Evolutionary conservation across 2,888 invertebrate species (phyloP), one percentile per base, ranked within the genome.

Genomic region (Automeris io): DNA sequence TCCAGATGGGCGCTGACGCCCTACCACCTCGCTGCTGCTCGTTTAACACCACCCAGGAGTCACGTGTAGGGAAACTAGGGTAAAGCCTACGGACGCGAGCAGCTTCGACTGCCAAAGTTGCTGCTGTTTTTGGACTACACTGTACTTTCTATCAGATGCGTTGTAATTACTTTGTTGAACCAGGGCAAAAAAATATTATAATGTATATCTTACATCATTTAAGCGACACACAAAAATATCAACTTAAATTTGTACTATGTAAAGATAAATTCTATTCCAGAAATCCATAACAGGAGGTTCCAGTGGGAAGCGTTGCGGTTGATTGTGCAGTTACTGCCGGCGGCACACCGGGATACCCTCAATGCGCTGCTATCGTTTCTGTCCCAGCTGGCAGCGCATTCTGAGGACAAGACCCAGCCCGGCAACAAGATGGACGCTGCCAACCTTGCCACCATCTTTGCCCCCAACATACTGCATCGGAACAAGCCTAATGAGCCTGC

Each of bases 341-440:
- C 93, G 1, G 91, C 94, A 0, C 96, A 97, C 79, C 89, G 97
- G 33, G 97, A 98, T 85, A 98, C 97, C 0, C 90, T 98, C 16
- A 92, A 90, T 80, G 91, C 93, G 2, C 85, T 98, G 45, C 88
- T 98, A 26, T 90, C 90, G 54, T 97, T 98, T 80, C 90, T 97
- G 37, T 90, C 92, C 19, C 91, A 91, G 51, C 92, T 96, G 18
- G 92, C 94, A 0, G 87, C 89, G 41, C 90, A 94, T 76, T 88
- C 93, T 32, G 89, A 89, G 32, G 95, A 95, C 69, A 81, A 82
- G 36, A 88, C 86, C 49, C 86, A 88, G 43, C 74, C 90, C 8
- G 97, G 97, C 1, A 97, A 97, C 82, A 96, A 95, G 87, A 98
- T 98, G 98, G 95, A 97, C 73, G 92, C 94, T 31, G 93, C 91